phyloP scores from a whole-genome alignment of 92 coral and sea anemone genomes.

The Epizoanthus illoricatus region DNA sequence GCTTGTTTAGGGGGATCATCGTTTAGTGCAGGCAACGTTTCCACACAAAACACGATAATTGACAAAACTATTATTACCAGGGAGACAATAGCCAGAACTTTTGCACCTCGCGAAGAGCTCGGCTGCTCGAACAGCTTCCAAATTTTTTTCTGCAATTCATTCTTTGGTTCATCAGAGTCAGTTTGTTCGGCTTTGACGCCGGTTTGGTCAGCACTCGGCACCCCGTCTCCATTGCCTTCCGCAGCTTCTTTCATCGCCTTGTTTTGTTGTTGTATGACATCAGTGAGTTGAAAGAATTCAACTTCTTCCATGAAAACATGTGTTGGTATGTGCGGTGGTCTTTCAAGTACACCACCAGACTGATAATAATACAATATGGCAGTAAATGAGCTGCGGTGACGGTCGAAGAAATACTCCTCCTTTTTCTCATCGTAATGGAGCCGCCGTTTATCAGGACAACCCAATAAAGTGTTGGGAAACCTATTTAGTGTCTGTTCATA shows the following conservation, averaged over 20 bases:
- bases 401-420: slow-evolving; percentile 91
- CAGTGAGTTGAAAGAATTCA: slow-evolving; percentile 83
- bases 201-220: background rate
- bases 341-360: slow-evolving; percentile 83
- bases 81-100: slow-evolving; percentile 75
- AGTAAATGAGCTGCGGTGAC: slow-evolving; percentile 92
- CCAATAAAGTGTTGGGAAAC: slow-evolving; percentile 90
- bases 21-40: slow-evolving; percentile 75
- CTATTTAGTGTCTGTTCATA: slow-evolving; percentile 79
- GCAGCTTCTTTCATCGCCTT: slow-evolving; percentile 62
- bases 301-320: slow-evolving; percentile 83
- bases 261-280: slow-evolving; percentile 73
- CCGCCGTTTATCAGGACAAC: slow-evolving; percentile 72
- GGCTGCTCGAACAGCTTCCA: slow-evolving; percentile 89
- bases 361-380: slow-evolving; percentile 95
- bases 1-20: slow-evolving; percentile 39
- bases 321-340: slow-evolving; percentile 83
- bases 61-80: slow-evolving; percentile 75
- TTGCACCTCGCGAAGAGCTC: slow-evolving; percentile 73
- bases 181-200: slow-evolving; percentile 16
- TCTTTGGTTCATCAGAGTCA: slow-evolving; percentile 66
- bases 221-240: slow-evolving; percentile 17
- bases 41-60: slow-evolving; percentile 89
- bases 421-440: slow-evolving; percentile 70
- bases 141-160: slow-evolving; percentile 56